These are phyloP conservation scores for Saimiri boliviensis DNA, from an alignment of 2,113 vertebrate genomes.

Conservation along the genomic window DNA sequence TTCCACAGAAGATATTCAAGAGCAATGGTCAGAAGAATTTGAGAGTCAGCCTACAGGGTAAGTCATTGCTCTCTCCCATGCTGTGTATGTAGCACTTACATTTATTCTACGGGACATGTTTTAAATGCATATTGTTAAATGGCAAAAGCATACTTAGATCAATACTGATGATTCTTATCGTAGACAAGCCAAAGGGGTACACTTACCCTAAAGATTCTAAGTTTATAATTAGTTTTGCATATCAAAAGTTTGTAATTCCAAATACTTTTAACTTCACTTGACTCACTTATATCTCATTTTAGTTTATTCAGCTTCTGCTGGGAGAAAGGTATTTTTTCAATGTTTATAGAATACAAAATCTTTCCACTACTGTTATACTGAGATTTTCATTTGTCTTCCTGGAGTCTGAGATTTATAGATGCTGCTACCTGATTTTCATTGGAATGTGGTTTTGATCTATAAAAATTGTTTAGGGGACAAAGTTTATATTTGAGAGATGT, in stretches of 20 bases:
- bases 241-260: constrained; percentile 11
- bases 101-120: constrained; percentile 52
- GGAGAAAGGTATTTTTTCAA: neutral
- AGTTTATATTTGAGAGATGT: constrained; percentile 15
- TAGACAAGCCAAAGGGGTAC: neutral
- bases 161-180: constrained; percentile 8
- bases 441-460: constrained; percentile 28
- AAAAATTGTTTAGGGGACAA: neutral
- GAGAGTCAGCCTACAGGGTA: constrained; percentile 94
- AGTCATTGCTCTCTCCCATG: constrained; percentile 75
- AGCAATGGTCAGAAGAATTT: constrained; percentile 98
- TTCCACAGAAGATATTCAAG: constrained; percentile 92
- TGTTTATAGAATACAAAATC: constrained; percentile 3
- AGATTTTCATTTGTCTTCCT: constrained; percentile 8
- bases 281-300: neutral
- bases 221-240: neutral
- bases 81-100: neutral
- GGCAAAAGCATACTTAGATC: constrained; percentile 34
- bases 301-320: constrained; percentile 39
- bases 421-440: neutral
- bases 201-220: constrained; percentile 31
- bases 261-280: constrained; percentile 30
- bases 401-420: neutral
- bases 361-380: neutral
- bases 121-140: constrained; percentile 49